A percentile compares a stretch with the other conserved stretches of the same genome.
These are phyloP conservation scores for Mormyrus iriodes DNA, from an alignment of 2,113 vertebrate genomes.

Conservation along the genomic window DNA sequence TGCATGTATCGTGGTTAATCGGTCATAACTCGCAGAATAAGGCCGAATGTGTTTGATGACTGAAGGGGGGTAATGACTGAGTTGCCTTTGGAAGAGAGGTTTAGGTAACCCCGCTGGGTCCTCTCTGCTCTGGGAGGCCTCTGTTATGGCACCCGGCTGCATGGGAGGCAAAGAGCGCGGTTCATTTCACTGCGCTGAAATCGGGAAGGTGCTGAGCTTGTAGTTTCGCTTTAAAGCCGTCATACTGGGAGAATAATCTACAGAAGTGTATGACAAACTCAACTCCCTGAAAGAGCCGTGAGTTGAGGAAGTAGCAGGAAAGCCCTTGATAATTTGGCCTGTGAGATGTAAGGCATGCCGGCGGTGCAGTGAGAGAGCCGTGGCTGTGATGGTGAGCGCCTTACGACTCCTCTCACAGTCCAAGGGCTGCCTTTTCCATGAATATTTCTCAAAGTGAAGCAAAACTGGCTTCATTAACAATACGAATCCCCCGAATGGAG, in stretches of 20 bases:
- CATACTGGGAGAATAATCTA: constrained; percentile 25
- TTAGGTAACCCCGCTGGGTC: background rate
- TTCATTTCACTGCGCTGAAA: constrained; percentile 27
- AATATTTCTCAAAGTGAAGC: background rate
- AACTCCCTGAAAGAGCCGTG: background rate
- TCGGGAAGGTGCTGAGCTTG: constrained; percentile 25
- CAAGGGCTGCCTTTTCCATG: background rate
- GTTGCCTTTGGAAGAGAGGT: background rate
- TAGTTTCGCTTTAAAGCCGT: constrained; percentile 26
- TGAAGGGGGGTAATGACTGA: constrained; percentile 7
- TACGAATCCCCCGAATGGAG: background rate
- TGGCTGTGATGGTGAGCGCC: background rate
- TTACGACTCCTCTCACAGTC: background rate
- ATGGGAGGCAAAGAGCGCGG: background rate
- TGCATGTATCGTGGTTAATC: constrained; percentile 40
- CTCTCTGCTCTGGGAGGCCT: constrained; percentile 6
- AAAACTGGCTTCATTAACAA: background rate
- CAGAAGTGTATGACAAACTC: constrained; percentile 16
- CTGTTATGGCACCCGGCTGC: background rate
- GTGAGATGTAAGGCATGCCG: background rate
- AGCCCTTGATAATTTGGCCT: background rate
- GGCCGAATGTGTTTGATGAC: background rate
- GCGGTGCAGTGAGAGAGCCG: background rate
- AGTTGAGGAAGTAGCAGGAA: background rate
- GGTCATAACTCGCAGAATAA: constrained; percentile 21